phyloP scores from a whole-genome alignment of 2,113 vertebrate genomes.

The Notiomystis cincta region DNA sequence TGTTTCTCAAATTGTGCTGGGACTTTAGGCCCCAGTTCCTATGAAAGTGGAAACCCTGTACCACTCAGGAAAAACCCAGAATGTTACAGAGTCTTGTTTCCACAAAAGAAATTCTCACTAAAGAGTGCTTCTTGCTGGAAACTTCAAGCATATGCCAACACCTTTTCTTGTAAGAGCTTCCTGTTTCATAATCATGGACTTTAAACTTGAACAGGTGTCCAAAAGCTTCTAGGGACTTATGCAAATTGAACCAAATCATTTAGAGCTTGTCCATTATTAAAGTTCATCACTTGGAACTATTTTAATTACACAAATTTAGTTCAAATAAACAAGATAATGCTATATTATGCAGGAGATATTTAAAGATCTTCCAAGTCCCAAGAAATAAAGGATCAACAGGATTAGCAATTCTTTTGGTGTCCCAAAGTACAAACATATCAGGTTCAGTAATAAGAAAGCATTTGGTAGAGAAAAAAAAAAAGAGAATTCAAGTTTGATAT shows the following conservation, averaged over 20 bases:
- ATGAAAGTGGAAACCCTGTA: neutral
- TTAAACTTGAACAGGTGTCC: neutral
- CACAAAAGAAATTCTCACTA: neutral
- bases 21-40: neutral
- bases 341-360: neutral
- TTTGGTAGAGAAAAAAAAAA: neutral
- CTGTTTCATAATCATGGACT: neutral
- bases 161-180: neutral
- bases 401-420: neutral
- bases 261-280: neutral
- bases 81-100: neutral
- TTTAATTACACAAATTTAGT: neutral
- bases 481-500: neutral
- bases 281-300: neutral
- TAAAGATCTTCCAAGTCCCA: neutral
- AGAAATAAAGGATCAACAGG: neutral
- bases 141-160: neutral
- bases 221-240: neutral
- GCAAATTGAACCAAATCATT: neutral
- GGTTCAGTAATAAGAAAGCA: neutral
- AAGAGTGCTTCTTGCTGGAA: neutral
- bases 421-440: neutral
- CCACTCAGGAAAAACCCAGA: neutral
- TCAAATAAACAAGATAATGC: neutral
- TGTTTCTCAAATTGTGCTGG: neutral